Base-by-base conservation (phyloP, 2,113 vertebrate species). In the Semnornis frantzii region DNA sequence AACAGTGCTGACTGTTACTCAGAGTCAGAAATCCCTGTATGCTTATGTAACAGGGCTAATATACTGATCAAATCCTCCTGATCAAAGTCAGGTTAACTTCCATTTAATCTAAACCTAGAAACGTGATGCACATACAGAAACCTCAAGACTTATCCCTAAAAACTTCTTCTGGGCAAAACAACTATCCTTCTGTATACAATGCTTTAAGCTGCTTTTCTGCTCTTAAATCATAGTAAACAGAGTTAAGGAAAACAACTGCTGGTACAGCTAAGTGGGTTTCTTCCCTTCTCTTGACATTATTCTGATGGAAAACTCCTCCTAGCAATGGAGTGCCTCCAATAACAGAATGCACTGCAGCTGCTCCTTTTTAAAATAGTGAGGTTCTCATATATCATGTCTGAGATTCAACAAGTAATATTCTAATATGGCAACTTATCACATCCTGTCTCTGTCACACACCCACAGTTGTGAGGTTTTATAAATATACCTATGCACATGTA, bases 101-200 rank as follows among this genome's bases (percentile, higher is more conserved):
- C 72, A 9, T 30, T 57, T 52, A 54, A 63, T 79, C 60, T 75
- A 8, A 89, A 75, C 14, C 48, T 21, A 68, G 34, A 82, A 15
- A 54, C 1, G 0, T 3, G 8, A 31, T 6, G 65, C 7, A 44
- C 6, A 48, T 39, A 8, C 14, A 21, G 48, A 91, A 93, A 85
- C 12, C 28, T 46, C 64, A 27, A 81, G 13, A 37, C 14, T 2
- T 21, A 34, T 46, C 30, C 15, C n/a, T 52, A 23, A 52, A 52
- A 54, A 68, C 83, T 46, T 87, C 30, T 78, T 81, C 30, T 20
- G 6, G n/a, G 5, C 24, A 78, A n/a, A 1, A 78, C n/a, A 86
- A 39, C 1, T 10, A 75, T 9, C 4, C 10, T 50, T 7, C 6
- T 0, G 0, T 16, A 21, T 46, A 25, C 5, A 63, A 23, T n/a